Evolutionary conservation across 2,797 vertebrate genomes (phyloP), one percentile per base, ranked within the genome.

Genomic region (Rhincodon typus): DNA sequence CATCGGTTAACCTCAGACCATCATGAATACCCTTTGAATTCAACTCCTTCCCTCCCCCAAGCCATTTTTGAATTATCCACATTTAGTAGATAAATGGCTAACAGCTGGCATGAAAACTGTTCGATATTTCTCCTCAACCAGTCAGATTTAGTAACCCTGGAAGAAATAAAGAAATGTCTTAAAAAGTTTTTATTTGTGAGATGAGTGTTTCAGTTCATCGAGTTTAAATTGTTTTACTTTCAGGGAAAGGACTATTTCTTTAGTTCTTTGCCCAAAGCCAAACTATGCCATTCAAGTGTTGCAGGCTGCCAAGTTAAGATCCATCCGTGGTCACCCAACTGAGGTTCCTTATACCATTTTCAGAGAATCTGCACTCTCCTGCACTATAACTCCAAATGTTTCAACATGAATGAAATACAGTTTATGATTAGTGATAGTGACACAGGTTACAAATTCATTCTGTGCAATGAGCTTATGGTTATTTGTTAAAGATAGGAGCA

Each of bases 51-150:
- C 5, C 50, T 8, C 50, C 86, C 87, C 86, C 30, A 34, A 34
- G 82, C 82, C 42, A 84, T 62, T 90, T 90, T 62, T 66, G 30
- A 34, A 90, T n/a, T 90, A 90, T 30, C 53, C 53, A 90, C 87
- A 90, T 62, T 66, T n/a, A 90, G 57, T n/a, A n/a, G 12, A 66
- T 90, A 90, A 90, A 90, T 66, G 87, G 62, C 27, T 90, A 90
- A 90, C 87, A 90, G 87, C 87, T 66, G 87, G 57, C 87, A n/a
- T 62, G 53, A 90, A 90, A 90, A 66, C 53, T 62, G 57, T 34
- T 62, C 53, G 66, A 90, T 90, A 62, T 66, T 90, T 90, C 17
- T 34, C 87, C 53, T n/a, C 53, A n/a, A 66, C 57, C 87, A 57
- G 53, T 57, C 30, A n/a, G 53, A 90, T 90, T 66, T 15, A 62